These are phyloP conservation scores for Ectemnius continuus DNA, from an alignment of 2,888 invertebrate genomes.

Conservation along the genomic window DNA sequence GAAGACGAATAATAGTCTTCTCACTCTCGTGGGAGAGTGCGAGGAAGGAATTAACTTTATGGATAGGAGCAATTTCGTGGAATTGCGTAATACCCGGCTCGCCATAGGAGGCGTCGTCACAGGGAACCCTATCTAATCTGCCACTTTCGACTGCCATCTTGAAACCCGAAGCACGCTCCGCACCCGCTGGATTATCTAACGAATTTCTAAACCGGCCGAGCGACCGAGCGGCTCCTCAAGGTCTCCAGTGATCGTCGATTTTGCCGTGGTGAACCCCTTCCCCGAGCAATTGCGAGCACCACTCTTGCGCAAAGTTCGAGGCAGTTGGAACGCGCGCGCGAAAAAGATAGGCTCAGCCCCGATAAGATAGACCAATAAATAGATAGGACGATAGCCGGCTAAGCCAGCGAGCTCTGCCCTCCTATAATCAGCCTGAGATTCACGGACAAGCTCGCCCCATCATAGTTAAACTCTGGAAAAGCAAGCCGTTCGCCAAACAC, in stretches of 20 bases:
- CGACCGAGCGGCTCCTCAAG: slow-evolving; percentile 41
- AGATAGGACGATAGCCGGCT: slow-evolving; percentile 29
- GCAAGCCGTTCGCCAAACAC: too few relatives aligned
- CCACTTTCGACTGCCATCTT: slow-evolving; percentile 74
- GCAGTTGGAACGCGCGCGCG: slow-evolving; percentile 48
- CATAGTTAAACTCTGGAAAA: too few relatives aligned
- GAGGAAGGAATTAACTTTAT: background rate
- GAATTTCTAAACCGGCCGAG: slow-evolving; percentile 58
- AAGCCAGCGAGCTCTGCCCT: background rate
- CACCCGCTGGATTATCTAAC: slow-evolving; percentile 60
- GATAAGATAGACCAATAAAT: slow-evolving; percentile 60
- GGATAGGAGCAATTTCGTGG: slow-evolving; percentile 57
- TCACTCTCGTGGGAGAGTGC: background rate
- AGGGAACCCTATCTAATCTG: slow-evolving; percentile 72
- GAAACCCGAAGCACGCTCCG: slow-evolving; percentile 60
- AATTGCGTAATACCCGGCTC: slow-evolving; percentile 43
- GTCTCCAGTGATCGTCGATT: slow-evolving; percentile 34
- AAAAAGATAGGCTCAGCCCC: slow-evolving; percentile 44
- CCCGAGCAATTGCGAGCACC: slow-evolving; percentile 14
- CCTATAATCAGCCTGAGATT: too few relatives aligned
- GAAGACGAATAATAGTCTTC: too few relatives aligned
- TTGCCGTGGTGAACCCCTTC: slow-evolving; percentile 10
- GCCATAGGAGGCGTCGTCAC: slow-evolving; percentile 34
- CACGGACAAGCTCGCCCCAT: too few relatives aligned
- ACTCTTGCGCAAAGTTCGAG: slow-evolving; percentile 49